Evolutionary conservation across 2,797 vertebrate species (phyloP).

Genomic region (Poecilia velifera): DNA sequence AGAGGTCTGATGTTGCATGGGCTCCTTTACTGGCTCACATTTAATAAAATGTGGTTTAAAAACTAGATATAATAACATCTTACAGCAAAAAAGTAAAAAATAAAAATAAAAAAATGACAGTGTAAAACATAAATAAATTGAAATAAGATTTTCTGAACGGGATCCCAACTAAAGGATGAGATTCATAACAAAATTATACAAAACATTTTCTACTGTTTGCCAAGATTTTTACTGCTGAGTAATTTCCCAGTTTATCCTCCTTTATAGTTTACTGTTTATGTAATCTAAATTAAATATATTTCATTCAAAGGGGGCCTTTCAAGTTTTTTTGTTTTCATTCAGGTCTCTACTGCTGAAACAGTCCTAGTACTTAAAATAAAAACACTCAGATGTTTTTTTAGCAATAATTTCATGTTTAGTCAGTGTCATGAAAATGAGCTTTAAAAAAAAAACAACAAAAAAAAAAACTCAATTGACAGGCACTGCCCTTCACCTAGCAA

Average conservation of each 20-base stretch:
- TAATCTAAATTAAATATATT: not conserved
- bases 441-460: no score
- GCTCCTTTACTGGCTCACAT: not conserved
- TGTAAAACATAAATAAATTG: not conserved
- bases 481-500: no score
- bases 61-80: not conserved
- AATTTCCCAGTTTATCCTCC: not conserved
- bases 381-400: no score
- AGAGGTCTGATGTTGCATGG: not conserved
- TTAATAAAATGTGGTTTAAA: not conserved
- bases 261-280: not conserved
- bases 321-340: no score
- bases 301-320: not conserved
- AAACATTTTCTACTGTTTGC: no score
- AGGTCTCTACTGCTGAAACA: no score
- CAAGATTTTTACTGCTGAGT: not conserved
- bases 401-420: no score
- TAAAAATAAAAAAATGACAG: not conserved
- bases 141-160: not conserved
- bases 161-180: not conserved
- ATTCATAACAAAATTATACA: not conserved
- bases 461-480: no score
- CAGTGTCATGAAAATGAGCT: no score
- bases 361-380: no score
- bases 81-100: not conserved